Percentiles rank a stretch among this genome's conserved stretches.
phyloP scores from a whole-genome alignment of 2,797 vertebrate species.

The Anguilla megastoma region DNA sequence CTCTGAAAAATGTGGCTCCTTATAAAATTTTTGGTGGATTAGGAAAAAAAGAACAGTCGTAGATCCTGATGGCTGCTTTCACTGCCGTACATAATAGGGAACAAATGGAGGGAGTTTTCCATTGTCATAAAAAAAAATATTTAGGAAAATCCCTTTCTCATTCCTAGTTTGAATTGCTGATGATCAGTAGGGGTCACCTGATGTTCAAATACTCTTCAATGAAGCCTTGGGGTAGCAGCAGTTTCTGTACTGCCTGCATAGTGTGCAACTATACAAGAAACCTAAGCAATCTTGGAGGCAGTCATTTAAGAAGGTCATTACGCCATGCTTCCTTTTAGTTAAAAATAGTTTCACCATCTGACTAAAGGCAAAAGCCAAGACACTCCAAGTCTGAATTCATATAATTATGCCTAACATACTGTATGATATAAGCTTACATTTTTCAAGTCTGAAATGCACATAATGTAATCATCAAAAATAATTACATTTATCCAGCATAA shows the following conservation, averaged over 20 bases:
- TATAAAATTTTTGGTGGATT: not conserved
- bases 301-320: constrained; percentile 20
- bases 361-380: not conserved
- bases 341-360: constrained; percentile 10
- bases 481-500: not conserved
- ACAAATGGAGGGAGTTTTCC: not conserved
- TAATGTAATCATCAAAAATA: not conserved
- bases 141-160: not conserved
- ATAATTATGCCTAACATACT: not conserved
- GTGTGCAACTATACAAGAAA: not conserved
- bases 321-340: constrained; percentile 15
- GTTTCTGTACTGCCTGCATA: not conserved
- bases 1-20: constrained; percentile 5
- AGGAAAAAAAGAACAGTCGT: not conserved
- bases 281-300: not conserved
- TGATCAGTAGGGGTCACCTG: not conserved
- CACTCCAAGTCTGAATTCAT: not conserved
- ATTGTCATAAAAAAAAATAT: not conserved
- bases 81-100: not conserved
- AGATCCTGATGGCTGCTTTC: not conserved
- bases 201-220: not conserved
- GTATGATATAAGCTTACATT: not conserved
- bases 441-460: not conserved
- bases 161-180: not conserved
- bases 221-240: not conserved